Evolutionary conservation across 2,888 invertebrate genomes (phyloP).

Genomic region (Pachymerium ferrugineum): DNA sequence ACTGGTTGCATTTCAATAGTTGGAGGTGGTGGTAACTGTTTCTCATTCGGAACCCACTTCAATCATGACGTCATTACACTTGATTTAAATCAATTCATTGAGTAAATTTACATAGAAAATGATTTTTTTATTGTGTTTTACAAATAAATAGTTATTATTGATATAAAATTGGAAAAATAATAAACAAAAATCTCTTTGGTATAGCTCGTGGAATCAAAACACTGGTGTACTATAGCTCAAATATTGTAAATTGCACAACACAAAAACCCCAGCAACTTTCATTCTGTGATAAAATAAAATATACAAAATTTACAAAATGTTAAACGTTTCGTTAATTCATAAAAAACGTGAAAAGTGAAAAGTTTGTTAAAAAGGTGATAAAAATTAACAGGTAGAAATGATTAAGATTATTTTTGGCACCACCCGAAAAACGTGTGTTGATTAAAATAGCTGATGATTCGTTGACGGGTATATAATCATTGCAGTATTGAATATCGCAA

Average conservation of each 20-base stretch:
- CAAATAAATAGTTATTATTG: background rate
- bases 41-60: slow-evolving; percentile 53
- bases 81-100: background rate
- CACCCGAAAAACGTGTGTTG: background rate
- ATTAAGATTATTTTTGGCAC: background rate
- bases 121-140: background rate
- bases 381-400: background rate
- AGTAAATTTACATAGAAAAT: background rate
- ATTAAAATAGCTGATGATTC: background rate
- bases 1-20: slow-evolving; percentile 42
- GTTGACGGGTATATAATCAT: background rate
- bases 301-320: background rate
- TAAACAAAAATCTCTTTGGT: background rate
- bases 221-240: too few species aligned
- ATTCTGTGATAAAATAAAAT: background rate
- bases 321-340: background rate
- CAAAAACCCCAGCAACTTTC: background rate
- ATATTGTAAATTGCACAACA: too few species aligned
- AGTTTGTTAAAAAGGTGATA: background rate
- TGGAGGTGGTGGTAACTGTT: slow-evolving; percentile 53
- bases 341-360: background rate
- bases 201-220: background rate
- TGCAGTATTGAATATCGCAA: slow-evolving; percentile 5
- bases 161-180: background rate
- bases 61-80: slow-evolving; percentile 40